Base-by-base conservation (phyloP, 2,888 invertebrate genomes). In the Hylaea fasciaria region DNA sequence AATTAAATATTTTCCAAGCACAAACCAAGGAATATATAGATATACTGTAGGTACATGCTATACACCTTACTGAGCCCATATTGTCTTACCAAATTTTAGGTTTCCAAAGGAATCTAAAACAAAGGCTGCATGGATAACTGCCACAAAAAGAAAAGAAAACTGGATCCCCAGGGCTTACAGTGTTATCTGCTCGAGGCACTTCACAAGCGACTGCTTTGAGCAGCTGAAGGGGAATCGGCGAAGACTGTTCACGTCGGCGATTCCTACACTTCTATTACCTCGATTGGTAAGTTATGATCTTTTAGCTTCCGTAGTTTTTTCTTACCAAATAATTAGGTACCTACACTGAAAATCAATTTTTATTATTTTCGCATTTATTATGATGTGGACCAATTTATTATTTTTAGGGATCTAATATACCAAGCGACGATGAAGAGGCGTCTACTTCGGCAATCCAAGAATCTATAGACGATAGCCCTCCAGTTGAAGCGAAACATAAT, bases 101-200 rank as follows among this genome's bases (percentile, higher is more conserved):
- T 70, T 63, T 53, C 70, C 70, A 16, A 60, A 57, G 48, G 53
- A 64, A 37, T 60, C 60, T 11, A 40, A 61, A 12, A 51, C 11
- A 17, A 70, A 60, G 51, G 53, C 54, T 10, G 62, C 59, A 17
- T 68, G 65, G 70, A 68, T 66, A 47, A 49, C 43, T 29, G 58
- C 62, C 37, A 66, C 64, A 28, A 43, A 57, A 16, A 53, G 55
- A n/a, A n/a, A n/a, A 28, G 60, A 65, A n/a, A 53, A 63, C 28
- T 69, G 65, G 68, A 63, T 62, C 28, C 69, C 69, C 2, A 45
- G 51, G 11, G 35, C 54, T 8, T 45, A 62, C 37, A 66, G 65
- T 46, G 64, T 66, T 1, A 58, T 71, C 41, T 71, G 71, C 28
- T 71, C 71, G 35, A 55, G 60, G 14, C 71, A 69, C 51, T 70